Conservation (phyloP, 2,888 invertebrate species). For the Conomelus anceps region DNA sequence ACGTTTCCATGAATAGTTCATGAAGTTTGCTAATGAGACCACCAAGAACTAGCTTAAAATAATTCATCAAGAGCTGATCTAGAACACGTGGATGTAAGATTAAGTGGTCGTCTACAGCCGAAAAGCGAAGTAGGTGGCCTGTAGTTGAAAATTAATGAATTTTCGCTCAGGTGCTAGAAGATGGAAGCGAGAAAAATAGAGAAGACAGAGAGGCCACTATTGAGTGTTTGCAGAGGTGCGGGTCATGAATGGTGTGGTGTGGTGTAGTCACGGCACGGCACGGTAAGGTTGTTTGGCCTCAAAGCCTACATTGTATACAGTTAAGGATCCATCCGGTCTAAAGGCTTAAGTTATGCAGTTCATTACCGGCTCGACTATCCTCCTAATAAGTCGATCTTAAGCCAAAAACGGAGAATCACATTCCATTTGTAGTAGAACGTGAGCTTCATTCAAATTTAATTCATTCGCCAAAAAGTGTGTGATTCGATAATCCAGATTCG, state of each 20-base stretch:
- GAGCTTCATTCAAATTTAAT: background rate
- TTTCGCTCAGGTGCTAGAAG: background rate
- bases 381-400: background rate
- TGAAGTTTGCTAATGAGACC: no score
- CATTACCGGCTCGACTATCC: background rate
- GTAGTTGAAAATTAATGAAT: background rate
- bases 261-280: background rate
- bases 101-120: background rate
- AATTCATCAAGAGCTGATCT: no score
- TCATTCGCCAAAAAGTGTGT: no score
- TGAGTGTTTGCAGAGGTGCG: background rate
- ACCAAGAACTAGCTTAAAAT: no score
- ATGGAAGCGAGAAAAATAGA: background rate
- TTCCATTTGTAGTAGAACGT: background rate
- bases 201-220: background rate
- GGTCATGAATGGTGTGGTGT: background rate
- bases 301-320: background rate
- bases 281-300: background rate
- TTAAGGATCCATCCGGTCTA: background rate
- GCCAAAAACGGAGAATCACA: background rate
- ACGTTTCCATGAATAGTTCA: no score
- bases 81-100: no score
- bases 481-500: background rate
- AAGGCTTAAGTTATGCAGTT: background rate
- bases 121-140: background rate